Percentiles rank a stretch among this genome's conserved stretches.
Conservation (phyloP, 2,113 vertebrate species). For the Gasterosteus nipponicus region DNA sequence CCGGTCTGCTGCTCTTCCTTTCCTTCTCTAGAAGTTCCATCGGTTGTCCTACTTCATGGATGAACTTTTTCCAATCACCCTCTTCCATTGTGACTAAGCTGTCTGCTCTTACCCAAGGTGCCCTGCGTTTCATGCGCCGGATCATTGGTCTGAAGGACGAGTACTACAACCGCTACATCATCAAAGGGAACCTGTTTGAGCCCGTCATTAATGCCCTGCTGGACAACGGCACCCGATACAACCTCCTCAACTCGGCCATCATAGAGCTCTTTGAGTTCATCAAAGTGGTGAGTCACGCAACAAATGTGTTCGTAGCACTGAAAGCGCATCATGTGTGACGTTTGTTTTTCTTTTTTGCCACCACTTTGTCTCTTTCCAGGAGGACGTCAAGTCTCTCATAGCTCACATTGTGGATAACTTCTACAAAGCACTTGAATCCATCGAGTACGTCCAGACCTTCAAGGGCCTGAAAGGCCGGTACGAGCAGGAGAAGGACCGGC, state of each 20-base stretch:
- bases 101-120: constrained; percentile 82
- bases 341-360: not conserved
- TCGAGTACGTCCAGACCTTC: constrained; percentile 99
- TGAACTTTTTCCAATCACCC: too few relatives aligned
- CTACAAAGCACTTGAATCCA: constrained; percentile 97
- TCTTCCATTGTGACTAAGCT: not conserved
- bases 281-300: constrained; percentile 88
- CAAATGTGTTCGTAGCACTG: not conserved
- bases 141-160: constrained; percentile 99
- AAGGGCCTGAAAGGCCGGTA: constrained; percentile 97
- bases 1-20: not conserved
- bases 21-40: not conserved
- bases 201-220: constrained; percentile 97
- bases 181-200: constrained; percentile 98
- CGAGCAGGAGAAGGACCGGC: constrained; percentile 95
- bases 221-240: constrained; percentile 98
- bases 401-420: constrained; percentile 99
- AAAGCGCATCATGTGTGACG: not conserved
- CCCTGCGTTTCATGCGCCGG: constrained; percentile 97
- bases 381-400: constrained; percentile 97
- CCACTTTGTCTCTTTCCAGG: constrained; percentile 78
- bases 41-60: not conserved
- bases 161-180: constrained; percentile 99
- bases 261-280: constrained; percentile 99
- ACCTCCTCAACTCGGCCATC: constrained; percentile 97